Evolutionary conservation across 2,888 invertebrate genomes (phyloP).

Genomic region (Pecten maximus): DNA sequence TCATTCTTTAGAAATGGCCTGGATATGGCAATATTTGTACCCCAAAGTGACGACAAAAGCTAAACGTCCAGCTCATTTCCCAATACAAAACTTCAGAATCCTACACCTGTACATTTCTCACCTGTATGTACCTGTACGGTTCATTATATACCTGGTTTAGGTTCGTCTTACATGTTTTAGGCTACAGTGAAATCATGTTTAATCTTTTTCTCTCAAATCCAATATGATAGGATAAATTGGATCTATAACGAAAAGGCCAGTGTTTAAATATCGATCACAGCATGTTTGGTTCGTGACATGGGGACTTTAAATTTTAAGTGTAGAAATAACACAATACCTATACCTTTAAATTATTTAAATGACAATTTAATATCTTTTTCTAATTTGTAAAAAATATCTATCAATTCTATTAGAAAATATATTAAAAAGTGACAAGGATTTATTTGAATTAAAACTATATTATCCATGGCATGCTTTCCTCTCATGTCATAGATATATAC

Average conservation of each 20-base stretch:
- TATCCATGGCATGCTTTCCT: too few relatives aligned
- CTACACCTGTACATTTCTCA: neutral
- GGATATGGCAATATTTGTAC: neutral
- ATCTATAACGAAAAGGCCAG: constrained; percentile 1
- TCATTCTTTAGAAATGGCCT: neutral
- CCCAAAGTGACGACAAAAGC: neutral
- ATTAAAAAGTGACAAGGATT: neutral
- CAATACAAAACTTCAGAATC: neutral
- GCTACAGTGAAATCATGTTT: neutral
- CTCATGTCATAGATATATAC: too few relatives aligned
- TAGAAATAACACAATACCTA: neutral
- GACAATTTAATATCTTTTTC: neutral
- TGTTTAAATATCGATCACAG: neutral
- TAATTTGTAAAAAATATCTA: neutral
- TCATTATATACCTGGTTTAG: neutral
- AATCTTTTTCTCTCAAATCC: neutral
- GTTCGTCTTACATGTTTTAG: neutral
- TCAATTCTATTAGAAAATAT: neutral
- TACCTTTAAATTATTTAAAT: neutral
- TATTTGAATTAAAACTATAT: neutral
- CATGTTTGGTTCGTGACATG: neutral
- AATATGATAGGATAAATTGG: constrained; percentile 19
- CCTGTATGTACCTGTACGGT: neutral
- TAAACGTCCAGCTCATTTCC: neutral
- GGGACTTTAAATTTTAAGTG: neutral